phyloP scores from a whole-genome alignment of 2,797 vertebrate species.

The Falco columbarius region DNA sequence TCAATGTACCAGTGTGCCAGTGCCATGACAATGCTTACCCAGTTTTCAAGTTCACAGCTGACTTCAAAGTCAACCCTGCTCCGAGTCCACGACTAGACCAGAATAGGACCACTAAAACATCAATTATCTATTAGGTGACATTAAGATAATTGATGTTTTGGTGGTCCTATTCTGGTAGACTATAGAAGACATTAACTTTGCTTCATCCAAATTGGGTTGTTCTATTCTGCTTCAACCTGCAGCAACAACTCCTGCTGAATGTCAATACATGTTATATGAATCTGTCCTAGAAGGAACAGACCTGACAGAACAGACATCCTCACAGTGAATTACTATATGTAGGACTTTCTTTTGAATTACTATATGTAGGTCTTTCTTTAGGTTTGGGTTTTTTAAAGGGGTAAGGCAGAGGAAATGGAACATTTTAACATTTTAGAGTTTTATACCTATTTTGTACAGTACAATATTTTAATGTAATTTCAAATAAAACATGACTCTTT shows the following conservation, averaged over 20 bases:
- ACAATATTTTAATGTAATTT: neutral
- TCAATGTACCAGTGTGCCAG: neutral
- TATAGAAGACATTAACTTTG: neutral
- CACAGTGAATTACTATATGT: neutral
- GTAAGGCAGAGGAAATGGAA: fast-evolving
- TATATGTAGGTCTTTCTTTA: neutral
- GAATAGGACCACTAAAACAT: neutral
- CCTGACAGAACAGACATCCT: neutral
- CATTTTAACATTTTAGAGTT: neutral
- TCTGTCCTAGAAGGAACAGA: neutral
- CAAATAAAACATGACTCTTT: neutral
- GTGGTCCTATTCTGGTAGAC: neutral
- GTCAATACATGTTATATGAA: neutral
- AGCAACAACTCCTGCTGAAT: neutral
- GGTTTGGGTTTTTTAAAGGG: neutral
- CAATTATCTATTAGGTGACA: neutral
- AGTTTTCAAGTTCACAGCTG: neutral
- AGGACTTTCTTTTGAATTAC: neutral
- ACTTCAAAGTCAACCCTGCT: neutral
- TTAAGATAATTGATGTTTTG: neutral
- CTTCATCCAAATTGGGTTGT: neutral
- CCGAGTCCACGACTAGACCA: neutral
- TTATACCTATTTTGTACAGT: neutral
- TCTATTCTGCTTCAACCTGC: neutral
- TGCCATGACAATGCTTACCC: neutral